Conservation (phyloP, 1,140 invertebrate species). For the Bombus pascuorum region DNA sequence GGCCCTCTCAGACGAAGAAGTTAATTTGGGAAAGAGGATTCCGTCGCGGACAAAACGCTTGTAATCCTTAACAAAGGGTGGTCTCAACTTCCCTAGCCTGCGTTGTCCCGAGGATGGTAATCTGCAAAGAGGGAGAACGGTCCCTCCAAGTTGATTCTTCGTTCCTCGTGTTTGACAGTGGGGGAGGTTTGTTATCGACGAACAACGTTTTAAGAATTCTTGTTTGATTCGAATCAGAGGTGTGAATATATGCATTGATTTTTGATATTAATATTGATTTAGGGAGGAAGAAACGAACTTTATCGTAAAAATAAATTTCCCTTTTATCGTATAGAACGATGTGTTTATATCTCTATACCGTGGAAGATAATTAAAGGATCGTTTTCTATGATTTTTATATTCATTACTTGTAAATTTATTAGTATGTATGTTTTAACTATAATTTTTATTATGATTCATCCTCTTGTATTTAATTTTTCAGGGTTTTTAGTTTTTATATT, state of each 20-base stretch:
- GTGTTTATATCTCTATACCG: no score
- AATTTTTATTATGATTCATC: not conserved
- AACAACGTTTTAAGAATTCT: not conserved
- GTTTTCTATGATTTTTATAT: no score
- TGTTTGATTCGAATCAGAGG: not conserved
- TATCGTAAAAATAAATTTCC: no score
- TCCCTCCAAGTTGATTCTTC: not conserved
- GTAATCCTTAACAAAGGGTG: conserved; percentile 64
- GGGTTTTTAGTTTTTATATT: not conserved
- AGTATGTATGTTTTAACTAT: no score
- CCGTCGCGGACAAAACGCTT: conserved; percentile 52
- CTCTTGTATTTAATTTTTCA: not conserved
- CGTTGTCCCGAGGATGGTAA: not conserved
- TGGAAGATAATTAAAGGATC: no score
- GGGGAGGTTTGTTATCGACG: not conserved
- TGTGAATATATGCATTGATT: no score
- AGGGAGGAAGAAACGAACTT: no score
- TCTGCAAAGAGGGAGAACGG: not conserved
- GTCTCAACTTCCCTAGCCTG: not conserved
- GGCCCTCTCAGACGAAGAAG: conserved; percentile 55
- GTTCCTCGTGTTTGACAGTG: not conserved
- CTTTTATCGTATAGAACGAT: no score
- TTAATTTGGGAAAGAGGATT: conserved; percentile 72
- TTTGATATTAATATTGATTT: no score
- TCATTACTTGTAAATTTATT: no score